Base-by-base conservation (phyloP, 2,888 invertebrate genomes). In the Ochlodes sylvanus region DNA sequence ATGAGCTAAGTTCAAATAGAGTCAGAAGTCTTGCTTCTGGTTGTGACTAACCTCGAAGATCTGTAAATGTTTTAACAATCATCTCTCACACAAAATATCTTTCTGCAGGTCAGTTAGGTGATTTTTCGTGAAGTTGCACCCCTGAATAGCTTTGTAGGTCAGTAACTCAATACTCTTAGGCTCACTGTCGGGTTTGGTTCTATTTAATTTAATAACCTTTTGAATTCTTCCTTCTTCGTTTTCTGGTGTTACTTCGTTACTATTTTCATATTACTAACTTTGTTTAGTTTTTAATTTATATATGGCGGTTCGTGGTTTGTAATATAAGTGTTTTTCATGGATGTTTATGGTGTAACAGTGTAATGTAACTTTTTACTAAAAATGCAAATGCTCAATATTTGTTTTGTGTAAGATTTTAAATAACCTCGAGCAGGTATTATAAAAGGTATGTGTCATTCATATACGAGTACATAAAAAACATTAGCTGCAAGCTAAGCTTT, bases 91-190 rank as follows among this genome's bases (percentile, higher is more conserved):
- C 70, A 70, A 75, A 71, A 74, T 77, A 78, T 90, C 87, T 91
- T 75, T 89, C 90, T 85, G 77, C 93, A 93, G 93, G 92, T 93
- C 84, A 85, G 74, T 86, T 90, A 89, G 86, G 84, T 77, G 91
- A 86, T 88, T 92, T 80, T 81, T 83, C 89, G 89, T 91, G 84
- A 89, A 85, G 83, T 85, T 87, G 83, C 89, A 87, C 83, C 90
- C 89, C 86, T 90, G 89, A 91, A 79, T 87, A 86, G 84, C 84
- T 89, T 89, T 85, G 87, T 92, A 92, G 92, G 92, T 92, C 87
- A 93, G 92, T 92, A 91, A 90, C 92, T 92, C 87, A 92, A 91
- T 92, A 90, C 73, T 79, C 83, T 83, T 82, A 84, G 86, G 83
- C 85, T 85, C 79, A 80, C 79, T 85, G 85, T 82, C 82, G 83